Base-by-base conservation (phyloP, 1,140 invertebrate species). In the Cryptotermes secundus region DNA sequence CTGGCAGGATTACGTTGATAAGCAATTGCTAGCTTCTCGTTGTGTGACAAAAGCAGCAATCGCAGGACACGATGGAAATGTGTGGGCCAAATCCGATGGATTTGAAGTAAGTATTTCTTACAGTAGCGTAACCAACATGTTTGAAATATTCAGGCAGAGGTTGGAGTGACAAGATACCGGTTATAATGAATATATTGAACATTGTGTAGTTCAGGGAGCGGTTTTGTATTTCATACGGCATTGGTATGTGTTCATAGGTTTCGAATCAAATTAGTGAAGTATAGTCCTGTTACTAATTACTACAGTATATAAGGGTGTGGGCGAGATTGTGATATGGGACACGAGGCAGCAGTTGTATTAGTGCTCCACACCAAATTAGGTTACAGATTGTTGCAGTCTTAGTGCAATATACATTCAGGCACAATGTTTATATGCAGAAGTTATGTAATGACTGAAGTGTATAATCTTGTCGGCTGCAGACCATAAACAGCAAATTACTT, bases 1-100 rank as follows among this genome's bases (percentile, higher is more conserved):
- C 94, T 98, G 97, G 97, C 96, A 98, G 95, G 96, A 97, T 94
- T 98, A 98, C 93, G 96, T 98, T 90, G 97, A 98, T 92, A 98
- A 97, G 93, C 97, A 98, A 92, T 95, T 98, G 92, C 93, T 98
- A 91, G 96, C 96, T 88, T 97, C 96, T 89, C 95, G 94, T 91
- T 97, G 96, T 94, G 96, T 97, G 87, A 95, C 94, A 90, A 97
- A 97, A 93, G 97, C 97, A 87, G 96, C 96, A 87, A 98, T 98
- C 90, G 96, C 96, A 89, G 97, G 97, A 90, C 96, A 97, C 91
- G 97, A 98, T 91, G 97, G 97, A 90, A 96, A 96, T 92, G 93
- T 98, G 88, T 98, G 97, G 97, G 97, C 97, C 86, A 97, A 97
- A 93, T 97, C 96, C 72, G 96, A 96, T 86, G 95, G 94, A 90